Percentiles rank a stretch among this genome's conserved stretches.
phyloP scores from a whole-genome alignment of 2,797 vertebrate species.

The Spinus olivaceus region DNA sequence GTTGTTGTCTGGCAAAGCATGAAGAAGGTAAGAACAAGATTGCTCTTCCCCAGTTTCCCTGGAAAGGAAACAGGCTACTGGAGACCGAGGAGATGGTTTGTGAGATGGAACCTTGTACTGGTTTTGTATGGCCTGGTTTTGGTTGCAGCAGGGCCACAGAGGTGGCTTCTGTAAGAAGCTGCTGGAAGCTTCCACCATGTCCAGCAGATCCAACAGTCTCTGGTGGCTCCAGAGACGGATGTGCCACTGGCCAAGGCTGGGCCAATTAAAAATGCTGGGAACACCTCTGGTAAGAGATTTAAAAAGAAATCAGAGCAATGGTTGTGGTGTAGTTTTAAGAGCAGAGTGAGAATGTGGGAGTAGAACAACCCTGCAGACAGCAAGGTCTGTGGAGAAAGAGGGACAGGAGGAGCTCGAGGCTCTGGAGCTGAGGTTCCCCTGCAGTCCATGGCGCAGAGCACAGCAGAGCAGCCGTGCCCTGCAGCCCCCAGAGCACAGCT shows the following conservation, averaged over 20 bases:
- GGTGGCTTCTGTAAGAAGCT: neutral
- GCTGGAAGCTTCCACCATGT: neutral
- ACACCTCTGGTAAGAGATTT: neutral
- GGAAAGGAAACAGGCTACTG: neutral
- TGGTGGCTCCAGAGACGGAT: neutral
- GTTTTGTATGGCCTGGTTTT: neutral
- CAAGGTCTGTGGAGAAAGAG: neutral
- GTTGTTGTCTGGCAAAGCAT: neutral
- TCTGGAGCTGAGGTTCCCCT: fast-evolving
- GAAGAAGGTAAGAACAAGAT: neutral
- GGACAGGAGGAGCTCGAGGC: neutral
- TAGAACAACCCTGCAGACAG: too few species aligned
- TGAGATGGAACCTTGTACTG: neutral
- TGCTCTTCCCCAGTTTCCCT: neutral
- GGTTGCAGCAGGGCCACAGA: neutral
- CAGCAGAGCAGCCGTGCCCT: neutral
- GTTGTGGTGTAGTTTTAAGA: neutral
- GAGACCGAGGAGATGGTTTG: neutral
- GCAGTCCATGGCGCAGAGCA: fast-evolving
- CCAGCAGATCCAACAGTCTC: neutral
- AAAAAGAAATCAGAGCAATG: neutral
- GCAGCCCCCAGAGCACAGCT: neutral
- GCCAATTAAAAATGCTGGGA: neutral
- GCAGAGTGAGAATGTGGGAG: neutral
- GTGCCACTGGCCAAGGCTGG: neutral